Percentiles rank a stretch among this genome's conserved stretches.
phyloP scores from a whole-genome alignment of 2,113 vertebrate species.

The Antechinus stuartii region DNA sequence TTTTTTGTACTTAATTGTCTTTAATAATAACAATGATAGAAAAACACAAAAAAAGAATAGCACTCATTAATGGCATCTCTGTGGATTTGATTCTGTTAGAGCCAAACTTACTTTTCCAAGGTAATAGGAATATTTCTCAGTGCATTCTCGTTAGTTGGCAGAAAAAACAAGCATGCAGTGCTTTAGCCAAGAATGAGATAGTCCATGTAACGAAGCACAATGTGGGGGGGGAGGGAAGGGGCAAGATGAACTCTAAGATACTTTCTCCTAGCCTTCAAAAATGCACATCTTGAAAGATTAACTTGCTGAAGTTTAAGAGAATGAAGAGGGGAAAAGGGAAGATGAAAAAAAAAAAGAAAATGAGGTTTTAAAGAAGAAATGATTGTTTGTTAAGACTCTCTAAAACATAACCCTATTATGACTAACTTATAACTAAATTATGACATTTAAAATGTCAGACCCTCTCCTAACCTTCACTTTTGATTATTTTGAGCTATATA shows the following conservation, averaged over 20 bases:
- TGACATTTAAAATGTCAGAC: background rate
- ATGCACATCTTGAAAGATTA: slow-evolving; percentile 16
- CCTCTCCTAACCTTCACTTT: background rate
- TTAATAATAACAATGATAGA: slow-evolving; percentile 35
- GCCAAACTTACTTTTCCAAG: slow-evolving; percentile 47
- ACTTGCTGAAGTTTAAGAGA: slow-evolving; percentile 3
- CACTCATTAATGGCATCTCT: background rate
- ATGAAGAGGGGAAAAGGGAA: background rate
- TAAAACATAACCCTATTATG: background rate
- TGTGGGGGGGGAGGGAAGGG: background rate
- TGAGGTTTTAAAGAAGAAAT: slow-evolving; percentile 43
- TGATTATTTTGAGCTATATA: background rate
- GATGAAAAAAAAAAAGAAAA: background rate
- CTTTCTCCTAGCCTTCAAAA: slow-evolving; percentile 29
- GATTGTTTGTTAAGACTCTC: slow-evolving; percentile 4
- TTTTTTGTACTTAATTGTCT: slow-evolving; percentile 36
- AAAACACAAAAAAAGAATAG: background rate
- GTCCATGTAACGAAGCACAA: background rate
- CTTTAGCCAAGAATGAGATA: slow-evolving; percentile 41
- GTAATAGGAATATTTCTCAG: slow-evolving; percentile 56
- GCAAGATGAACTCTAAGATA: slow-evolving; percentile 13
- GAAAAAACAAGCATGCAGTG: slow-evolving; percentile 42
- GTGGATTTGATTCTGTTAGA: slow-evolving; percentile 10
- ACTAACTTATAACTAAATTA: too few species aligned
- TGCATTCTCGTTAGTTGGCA: slow-evolving; percentile 58